phyloP scores from a whole-genome alignment of 2,797 vertebrate species.

The Fratercula arctica region DNA sequence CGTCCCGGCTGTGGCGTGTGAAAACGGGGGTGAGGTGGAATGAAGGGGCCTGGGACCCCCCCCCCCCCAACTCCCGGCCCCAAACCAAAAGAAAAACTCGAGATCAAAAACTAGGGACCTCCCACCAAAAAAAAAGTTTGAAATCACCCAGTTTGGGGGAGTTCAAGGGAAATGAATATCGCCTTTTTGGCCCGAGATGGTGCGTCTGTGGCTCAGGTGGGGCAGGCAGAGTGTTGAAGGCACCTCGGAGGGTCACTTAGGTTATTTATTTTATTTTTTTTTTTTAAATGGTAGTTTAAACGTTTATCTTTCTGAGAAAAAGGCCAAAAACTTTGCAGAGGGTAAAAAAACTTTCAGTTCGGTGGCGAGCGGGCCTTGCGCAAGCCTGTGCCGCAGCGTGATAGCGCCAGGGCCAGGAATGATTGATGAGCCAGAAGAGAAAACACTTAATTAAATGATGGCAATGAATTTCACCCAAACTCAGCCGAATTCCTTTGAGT shows the following conservation, averaged over 20 bases:
- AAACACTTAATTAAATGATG: background rate
- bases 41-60: background rate
- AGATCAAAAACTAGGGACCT: background rate
- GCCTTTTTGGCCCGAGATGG: background rate
- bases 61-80: background rate
- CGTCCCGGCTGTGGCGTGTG: background rate
- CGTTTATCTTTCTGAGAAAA: fast-evolving
- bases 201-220: background rate
- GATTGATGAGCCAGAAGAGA: background rate
- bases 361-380: fast-evolving
- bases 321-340: background rate
- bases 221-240: background rate
- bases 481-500: background rate
- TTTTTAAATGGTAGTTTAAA: background rate
- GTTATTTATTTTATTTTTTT: background rate
- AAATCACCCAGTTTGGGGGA: background rate
- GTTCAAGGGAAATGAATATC: fast-evolving
- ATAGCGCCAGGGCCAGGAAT: fast-evolving
- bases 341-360: background rate
- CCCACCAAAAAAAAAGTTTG: fast-evolving
- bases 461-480: background rate
- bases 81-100: background rate
- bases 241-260: fast-evolving
- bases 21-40: fast-evolving
- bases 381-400: fast-evolving